These are phyloP conservation scores for Nyctibius grandis DNA, from an alignment of 2,797 vertebrate genomes.

Conservation along the genomic window DNA sequence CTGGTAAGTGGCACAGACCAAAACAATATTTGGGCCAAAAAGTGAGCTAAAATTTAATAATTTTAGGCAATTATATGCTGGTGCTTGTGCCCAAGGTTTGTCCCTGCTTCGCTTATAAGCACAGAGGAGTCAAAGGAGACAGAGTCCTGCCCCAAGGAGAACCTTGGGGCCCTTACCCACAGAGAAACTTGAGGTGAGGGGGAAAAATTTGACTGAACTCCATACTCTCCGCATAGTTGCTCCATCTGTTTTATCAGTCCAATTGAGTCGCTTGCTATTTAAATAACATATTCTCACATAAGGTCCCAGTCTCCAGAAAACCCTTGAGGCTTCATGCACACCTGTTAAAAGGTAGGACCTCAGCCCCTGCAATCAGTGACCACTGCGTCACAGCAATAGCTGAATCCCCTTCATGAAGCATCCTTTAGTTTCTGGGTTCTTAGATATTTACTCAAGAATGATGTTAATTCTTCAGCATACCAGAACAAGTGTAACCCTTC, in stretches of 20 bases:
- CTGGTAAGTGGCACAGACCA: not conserved
- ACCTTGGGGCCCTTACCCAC: not conserved
- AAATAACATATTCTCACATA: not conserved
- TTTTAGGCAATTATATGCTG: not conserved
- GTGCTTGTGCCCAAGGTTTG: not conserved
- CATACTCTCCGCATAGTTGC: fast-evolving
- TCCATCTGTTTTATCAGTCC: not conserved
- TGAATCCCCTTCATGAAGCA: not conserved
- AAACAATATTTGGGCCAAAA: not conserved
- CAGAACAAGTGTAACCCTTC: not conserved
- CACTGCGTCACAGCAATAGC: not conserved
- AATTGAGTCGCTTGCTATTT: not conserved
- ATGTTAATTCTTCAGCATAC: not conserved
- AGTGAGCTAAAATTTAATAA: not conserved
- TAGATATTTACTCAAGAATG: not conserved
- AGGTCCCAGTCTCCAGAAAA: not conserved
- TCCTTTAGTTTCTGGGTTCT: not conserved
- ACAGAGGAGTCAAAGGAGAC: not conserved
- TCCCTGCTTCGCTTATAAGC: not conserved
- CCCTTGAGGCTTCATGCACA: not conserved
- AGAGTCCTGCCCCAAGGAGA: not conserved
- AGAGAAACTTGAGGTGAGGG: not conserved
- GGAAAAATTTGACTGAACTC: not conserved
- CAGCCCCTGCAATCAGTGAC: not conserved
- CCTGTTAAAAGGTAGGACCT: not conserved